Evolutionary conservation across 2,888 invertebrate genomes (phyloP).

Genomic region (Meiosimyza platycephala): DNA sequence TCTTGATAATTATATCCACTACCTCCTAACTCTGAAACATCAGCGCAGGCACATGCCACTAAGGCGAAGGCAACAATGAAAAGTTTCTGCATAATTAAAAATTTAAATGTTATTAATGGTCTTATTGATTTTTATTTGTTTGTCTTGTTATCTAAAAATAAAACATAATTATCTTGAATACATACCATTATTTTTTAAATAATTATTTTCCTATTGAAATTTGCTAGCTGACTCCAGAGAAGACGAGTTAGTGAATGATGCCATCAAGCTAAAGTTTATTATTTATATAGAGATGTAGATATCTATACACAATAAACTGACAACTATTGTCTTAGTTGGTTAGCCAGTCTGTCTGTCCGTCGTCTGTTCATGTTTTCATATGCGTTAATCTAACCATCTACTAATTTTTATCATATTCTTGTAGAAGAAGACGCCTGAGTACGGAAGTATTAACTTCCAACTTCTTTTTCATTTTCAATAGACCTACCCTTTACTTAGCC

Average conservation of each 20-base stretch:
- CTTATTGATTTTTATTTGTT: no score
- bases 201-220: not conserved
- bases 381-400: no score
- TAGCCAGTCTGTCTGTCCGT: no score
- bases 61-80: slow-evolving; percentile 40
- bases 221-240: slow-evolving; percentile 27
- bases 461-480: no score
- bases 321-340: no score
- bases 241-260: slow-evolving; percentile 31
- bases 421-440: no score
- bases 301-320: not conserved
- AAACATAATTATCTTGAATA: not conserved
- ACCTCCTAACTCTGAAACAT: slow-evolving; percentile 43
- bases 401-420: no score
- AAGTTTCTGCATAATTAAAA: slow-evolving; percentile 37
- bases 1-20: slow-evolving; percentile 43
- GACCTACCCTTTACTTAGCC: no score
- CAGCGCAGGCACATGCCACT: slow-evolving; percentile 42
- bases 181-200: slow-evolving; percentile 13
- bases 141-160: not conserved
- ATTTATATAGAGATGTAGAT: slow-evolving; percentile 33
- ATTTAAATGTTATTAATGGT: not conserved
- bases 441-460: no score
- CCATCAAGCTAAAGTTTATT: slow-evolving; percentile 21
- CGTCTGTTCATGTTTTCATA: no score